Percentiles rank a stretch among this genome's conserved stretches.
Evolutionary conservation across 2,113 vertebrate genomes (phyloP).

Genomic region (Otus sunia): DNA sequence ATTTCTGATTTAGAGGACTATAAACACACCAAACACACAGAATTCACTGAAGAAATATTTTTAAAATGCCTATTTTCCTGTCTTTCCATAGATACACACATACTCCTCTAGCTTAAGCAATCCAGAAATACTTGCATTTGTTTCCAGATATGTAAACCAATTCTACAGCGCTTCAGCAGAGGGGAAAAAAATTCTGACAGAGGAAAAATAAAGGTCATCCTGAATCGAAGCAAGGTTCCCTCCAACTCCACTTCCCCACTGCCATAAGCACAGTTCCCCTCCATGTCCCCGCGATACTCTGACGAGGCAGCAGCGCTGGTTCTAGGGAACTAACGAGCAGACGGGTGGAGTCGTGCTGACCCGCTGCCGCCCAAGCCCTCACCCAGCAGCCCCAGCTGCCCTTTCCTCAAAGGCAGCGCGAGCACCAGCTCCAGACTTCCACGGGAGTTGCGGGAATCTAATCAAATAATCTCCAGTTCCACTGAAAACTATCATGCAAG

Average conservation of each 20-base stretch:
- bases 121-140: background rate
- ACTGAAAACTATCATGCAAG: background rate
- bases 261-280: background rate
- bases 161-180: background rate
- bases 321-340: background rate
- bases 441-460: no score
- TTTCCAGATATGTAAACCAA: background rate
- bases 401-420: background rate
- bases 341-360: rapidly evolving
- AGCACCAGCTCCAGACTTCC: background rate
- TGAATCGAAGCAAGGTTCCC: background rate
- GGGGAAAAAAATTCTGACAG: background rate
- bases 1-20: background rate
- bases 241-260: background rate
- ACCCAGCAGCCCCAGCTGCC: no score
- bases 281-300: rapidly evolving
- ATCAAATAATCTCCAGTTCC: no score
- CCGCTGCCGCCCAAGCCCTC: background rate
- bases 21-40: background rate
- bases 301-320: rapidly evolving
- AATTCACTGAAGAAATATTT: background rate
- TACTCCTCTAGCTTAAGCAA: no score
- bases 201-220: background rate
- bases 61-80: rapidly evolving
- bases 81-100: rapidly evolving